These are phyloP conservation scores for Oligia latruncula DNA, from an alignment of 2,888 invertebrate species.

Conservation along the genomic window DNA sequence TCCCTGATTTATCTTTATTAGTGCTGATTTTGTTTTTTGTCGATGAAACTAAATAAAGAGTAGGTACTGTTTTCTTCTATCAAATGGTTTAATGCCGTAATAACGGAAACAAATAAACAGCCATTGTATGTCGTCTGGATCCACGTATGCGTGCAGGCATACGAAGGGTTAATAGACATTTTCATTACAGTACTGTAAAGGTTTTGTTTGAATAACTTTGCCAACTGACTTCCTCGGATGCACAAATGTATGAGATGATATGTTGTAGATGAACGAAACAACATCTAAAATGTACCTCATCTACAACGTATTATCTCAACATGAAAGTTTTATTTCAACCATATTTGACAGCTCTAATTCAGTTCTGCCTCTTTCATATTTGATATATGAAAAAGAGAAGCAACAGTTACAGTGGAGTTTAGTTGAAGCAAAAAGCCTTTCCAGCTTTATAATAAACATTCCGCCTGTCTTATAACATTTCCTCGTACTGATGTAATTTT, in stretches of 20 bases:
- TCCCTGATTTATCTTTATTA: constrained; percentile 13
- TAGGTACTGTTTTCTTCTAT: background rate
- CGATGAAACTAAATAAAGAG: background rate
- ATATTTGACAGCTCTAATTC: background rate
- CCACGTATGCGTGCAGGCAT: no score
- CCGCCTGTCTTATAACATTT: constrained; percentile 24
- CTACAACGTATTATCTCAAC: no score
- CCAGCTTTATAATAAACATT: constrained; percentile 19
- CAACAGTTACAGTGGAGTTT: background rate
- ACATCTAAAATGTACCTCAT: background rate
- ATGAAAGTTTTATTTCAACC: background rate
- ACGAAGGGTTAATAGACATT: background rate
- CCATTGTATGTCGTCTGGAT: no score
- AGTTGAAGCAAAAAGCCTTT: background rate
- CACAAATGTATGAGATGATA: background rate
- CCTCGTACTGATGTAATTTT: constrained; percentile 40
- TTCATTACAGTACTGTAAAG: background rate
- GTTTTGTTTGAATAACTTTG: background rate
- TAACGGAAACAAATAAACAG: no score
- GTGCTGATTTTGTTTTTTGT: background rate
- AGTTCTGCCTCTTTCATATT: background rate
- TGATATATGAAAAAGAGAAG: background rate
- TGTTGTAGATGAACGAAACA: background rate
- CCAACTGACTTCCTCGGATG: background rate
- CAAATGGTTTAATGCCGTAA: background rate